A percentile compares a stretch with the other conserved stretches of the same genome.
These are phyloP conservation scores for Benthosema pterotum DNA, from an alignment of 2,797 vertebrate species.

Conservation along the genomic window DNA sequence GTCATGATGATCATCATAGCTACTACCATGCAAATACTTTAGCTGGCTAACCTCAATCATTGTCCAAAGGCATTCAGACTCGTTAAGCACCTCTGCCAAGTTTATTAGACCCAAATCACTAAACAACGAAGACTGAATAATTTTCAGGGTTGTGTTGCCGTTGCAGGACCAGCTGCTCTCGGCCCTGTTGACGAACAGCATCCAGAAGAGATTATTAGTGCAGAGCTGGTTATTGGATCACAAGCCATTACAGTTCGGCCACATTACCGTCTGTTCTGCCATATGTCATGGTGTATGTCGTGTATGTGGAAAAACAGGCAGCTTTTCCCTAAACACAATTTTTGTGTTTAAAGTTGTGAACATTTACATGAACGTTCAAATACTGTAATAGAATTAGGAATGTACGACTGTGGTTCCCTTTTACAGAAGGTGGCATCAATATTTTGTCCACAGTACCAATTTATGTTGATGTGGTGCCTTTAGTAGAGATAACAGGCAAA, in stretches of 20 bases:
- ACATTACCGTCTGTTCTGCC: constrained; percentile 42
- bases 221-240: constrained; percentile 60
- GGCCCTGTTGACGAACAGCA: constrained; percentile 49
- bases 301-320: background rate
- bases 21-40: too few species aligned
- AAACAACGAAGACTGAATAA: constrained; percentile 65
- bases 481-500: too few species aligned
- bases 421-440: too few species aligned
- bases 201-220: constrained; percentile 48
- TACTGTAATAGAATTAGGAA: too few species aligned
- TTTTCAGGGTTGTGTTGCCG: constrained; percentile 48
- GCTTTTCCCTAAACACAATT: too few species aligned
- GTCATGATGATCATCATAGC: too few species aligned
- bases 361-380: background rate
- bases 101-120: constrained; percentile 71
- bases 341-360: background rate
- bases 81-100: constrained; percentile 52
- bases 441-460: too few species aligned
- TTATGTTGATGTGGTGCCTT: too few species aligned
- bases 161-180: constrained; percentile 54
- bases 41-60: too few species aligned
- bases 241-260: constrained; percentile 44
- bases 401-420: too few species aligned
- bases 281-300: constrained; percentile 35
- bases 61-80: too few species aligned